These are phyloP conservation scores for Trachemys scripta DNA, from an alignment of 2,113 vertebrate species.

Conservation along the genomic window DNA sequence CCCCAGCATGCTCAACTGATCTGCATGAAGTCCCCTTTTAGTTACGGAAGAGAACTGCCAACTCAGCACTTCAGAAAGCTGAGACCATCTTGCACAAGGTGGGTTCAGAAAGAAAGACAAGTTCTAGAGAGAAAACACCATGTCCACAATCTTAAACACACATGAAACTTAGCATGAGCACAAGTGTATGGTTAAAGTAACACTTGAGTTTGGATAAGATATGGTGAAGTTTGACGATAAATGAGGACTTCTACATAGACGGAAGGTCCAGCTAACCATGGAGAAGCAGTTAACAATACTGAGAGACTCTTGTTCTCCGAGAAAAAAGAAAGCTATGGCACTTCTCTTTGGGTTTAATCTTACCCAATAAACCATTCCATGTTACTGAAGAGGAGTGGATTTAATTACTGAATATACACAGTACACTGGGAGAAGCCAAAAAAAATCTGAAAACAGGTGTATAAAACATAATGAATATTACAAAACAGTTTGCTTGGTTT, in stretches of 20 bases:
- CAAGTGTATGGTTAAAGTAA: not conserved
- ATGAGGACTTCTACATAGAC: not conserved
- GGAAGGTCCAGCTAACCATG: not conserved
- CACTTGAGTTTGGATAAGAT: not conserved
- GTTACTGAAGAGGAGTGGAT: not conserved
- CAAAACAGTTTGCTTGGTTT: not conserved
- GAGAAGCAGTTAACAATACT: not conserved
- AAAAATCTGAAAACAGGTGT: not conserved
- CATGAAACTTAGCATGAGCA: not conserved
- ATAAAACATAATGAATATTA: not conserved
- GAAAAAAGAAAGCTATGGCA: not conserved
- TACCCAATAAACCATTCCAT: fast-evolving
- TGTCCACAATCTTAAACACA: not conserved
- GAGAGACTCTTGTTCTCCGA: not conserved
- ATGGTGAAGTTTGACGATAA: not conserved
- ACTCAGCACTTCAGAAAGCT: conserved; percentile 90
- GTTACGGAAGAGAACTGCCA: conserved; percentile 95
- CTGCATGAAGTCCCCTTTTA: conserved; percentile 86
- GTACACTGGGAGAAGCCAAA: not conserved
- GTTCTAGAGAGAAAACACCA: conserved; percentile 78
- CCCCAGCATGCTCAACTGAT: conserved; percentile 88
- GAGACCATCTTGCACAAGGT: conserved; percentile 86
- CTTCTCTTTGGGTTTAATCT: not conserved
- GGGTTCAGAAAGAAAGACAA: conserved; percentile 90
- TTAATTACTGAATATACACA: not conserved